Conservation (phyloP, 37 sponge, comb jelly and placozoan species). For the Beroe ovata region DNA sequence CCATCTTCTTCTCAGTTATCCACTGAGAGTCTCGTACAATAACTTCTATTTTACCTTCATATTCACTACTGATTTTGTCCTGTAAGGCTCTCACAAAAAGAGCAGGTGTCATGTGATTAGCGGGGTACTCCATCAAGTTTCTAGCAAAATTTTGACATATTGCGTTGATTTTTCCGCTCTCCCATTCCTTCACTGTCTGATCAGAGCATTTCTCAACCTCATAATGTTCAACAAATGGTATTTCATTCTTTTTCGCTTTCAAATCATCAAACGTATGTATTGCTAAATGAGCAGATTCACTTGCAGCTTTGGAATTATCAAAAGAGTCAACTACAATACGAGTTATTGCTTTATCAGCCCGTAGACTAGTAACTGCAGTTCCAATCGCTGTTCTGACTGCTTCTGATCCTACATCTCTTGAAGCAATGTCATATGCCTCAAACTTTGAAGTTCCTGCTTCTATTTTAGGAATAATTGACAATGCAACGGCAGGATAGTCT, state of each 20-base stretch:
- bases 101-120: constrained; percentile 85
- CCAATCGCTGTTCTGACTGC: constrained; percentile 18
- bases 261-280: constrained; percentile 72
- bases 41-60: background rate
- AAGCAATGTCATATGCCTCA: background rate
- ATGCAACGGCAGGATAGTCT: constrained; percentile 5
- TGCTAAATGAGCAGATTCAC: constrained; percentile 75
- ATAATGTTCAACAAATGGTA: constrained; percentile 14
- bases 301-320: constrained; percentile 71
- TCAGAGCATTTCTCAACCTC: background rate
- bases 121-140: constrained; percentile 82
- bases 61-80: background rate
- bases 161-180: constrained; percentile 72
- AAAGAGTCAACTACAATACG: constrained; percentile 31
- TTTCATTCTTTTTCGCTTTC: constrained; percentile 68
- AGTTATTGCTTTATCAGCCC: background rate
- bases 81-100: constrained; percentile 78
- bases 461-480: constrained; percentile 10
- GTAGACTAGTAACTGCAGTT: background rate
- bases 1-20: constrained; percentile 83
- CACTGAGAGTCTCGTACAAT: constrained; percentile 70
- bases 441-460: background rate
- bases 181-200: constrained; percentile 69
- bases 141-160: constrained; percentile 88
- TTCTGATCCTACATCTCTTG: background rate